phyloP scores from a whole-genome alignment of 2,888 invertebrate genomes.

The Acrobasis repandana region DNA sequence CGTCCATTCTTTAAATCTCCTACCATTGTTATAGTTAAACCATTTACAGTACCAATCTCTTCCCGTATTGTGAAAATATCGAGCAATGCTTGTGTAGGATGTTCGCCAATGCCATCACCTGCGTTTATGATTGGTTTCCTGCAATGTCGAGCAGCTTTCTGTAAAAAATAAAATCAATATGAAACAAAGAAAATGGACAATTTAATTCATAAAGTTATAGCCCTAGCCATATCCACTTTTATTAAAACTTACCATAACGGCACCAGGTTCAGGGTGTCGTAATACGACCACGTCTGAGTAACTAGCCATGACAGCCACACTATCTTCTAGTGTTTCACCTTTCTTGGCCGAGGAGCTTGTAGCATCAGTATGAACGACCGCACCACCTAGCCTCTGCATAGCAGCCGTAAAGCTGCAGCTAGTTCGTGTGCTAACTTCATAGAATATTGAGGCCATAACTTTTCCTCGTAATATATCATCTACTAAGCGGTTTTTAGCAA shows the following conservation, averaged over 20 bases:
- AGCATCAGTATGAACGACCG: conserved; percentile 95
- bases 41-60: conserved; percentile 99
- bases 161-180: conserved; percentile 34
- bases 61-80: conserved; percentile 99
- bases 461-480: conserved; percentile 95
- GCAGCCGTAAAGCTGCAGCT: conserved; percentile 98
- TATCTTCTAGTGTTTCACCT: conserved; percentile 97
- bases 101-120: conserved; percentile 98
- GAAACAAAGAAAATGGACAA: neutral
- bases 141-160: conserved; percentile 92
- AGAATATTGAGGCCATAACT: conserved; percentile 97
- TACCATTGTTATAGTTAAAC: conserved; percentile 98
- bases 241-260: conserved; percentile 87
- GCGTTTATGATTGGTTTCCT: conserved; percentile 98
- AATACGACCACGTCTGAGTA: conserved; percentile 97
- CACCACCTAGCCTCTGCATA: conserved; percentile 97
- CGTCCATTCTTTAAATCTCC: conserved; percentile 99
- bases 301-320: conserved; percentile 93
- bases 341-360: conserved; percentile 96
- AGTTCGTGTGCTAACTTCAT: conserved; percentile 98
- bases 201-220: neutral
- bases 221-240: neutral
- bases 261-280: conserved; percentile 96
- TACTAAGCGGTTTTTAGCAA: conserved; percentile 91
- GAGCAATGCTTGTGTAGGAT: conserved; percentile 98